Percentiles rank a stretch among this genome's conserved stretches.
phyloP scores from a whole-genome alignment of 2,888 invertebrate species.

The Seira sanloemensis region DNA sequence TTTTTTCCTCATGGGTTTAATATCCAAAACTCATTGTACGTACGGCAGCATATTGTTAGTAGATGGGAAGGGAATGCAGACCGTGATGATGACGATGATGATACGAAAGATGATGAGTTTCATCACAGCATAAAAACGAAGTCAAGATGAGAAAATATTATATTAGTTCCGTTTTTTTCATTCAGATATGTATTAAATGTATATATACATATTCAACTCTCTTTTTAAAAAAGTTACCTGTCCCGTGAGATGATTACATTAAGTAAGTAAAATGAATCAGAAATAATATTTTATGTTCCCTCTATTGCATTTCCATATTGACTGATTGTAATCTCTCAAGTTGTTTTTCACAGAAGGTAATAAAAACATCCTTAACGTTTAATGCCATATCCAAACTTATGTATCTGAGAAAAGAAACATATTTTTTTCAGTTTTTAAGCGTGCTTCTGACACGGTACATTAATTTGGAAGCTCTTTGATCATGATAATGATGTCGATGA shows the following conservation, averaged over 20 bases:
- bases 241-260: conserved; percentile 46
- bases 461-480: background rate
- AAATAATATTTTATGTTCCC: conserved; percentile 18
- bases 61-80: background rate
- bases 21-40: background rate
- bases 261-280: conserved; percentile 58
- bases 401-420: too few relatives aligned
- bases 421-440: background rate
- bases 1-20: conserved; percentile 29
- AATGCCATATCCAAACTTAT: background rate
- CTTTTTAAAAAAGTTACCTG: conserved; percentile 23
- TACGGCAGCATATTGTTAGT: background rate
- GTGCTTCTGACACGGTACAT: background rate
- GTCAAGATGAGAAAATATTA: background rate
- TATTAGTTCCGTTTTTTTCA: conserved; percentile 32
- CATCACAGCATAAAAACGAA: background rate
- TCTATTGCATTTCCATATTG: conserved; percentile 8
- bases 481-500: background rate
- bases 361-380: background rate
- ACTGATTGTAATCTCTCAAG: background rate
- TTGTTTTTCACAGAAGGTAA: background rate
- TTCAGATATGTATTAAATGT: conserved; percentile 24
- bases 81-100: background rate
- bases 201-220: too few relatives aligned
- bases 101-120: background rate